phyloP scores from a whole-genome alignment of 2,888 invertebrate species.

The Punctoribates punctum region DNA sequence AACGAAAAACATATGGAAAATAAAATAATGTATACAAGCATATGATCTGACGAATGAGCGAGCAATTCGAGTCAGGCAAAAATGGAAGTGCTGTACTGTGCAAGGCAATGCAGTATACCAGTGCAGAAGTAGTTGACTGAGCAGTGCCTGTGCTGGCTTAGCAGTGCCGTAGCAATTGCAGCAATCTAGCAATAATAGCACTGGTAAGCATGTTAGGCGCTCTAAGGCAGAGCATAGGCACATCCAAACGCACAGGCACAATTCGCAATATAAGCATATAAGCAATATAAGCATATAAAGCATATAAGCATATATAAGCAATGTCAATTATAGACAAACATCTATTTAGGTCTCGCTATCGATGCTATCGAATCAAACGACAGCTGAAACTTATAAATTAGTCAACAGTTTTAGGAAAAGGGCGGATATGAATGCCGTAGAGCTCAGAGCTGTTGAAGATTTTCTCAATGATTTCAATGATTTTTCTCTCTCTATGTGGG shows the following conservation, averaged over 20 bases:
- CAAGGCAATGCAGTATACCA: no score
- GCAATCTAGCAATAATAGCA: no score
- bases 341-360: constrained; percentile 21
- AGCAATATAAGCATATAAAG: neutral
- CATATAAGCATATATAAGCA: neutral
- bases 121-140: no score
- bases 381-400: constrained; percentile 4
- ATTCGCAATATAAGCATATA: neutral
- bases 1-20: constrained; percentile 12
- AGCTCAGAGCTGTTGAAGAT: neutral
- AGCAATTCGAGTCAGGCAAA: constrained; percentile 1
- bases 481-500: neutral
- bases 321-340: constrained; percentile 25
- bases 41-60: constrained; percentile 5
- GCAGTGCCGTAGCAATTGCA: no score
- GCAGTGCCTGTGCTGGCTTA: no score
- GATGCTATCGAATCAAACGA: neutral
- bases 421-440: constrained; percentile 5
- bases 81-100: no score
- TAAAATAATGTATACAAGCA: no score
- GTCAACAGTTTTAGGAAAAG: constrained; percentile 20
- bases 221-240: no score
- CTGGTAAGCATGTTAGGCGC: no score
- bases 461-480: constrained; percentile 23
- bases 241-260: no score